phyloP scores from a whole-genome alignment of 2,113 vertebrate species.

The Cnemophilus loriae region DNA sequence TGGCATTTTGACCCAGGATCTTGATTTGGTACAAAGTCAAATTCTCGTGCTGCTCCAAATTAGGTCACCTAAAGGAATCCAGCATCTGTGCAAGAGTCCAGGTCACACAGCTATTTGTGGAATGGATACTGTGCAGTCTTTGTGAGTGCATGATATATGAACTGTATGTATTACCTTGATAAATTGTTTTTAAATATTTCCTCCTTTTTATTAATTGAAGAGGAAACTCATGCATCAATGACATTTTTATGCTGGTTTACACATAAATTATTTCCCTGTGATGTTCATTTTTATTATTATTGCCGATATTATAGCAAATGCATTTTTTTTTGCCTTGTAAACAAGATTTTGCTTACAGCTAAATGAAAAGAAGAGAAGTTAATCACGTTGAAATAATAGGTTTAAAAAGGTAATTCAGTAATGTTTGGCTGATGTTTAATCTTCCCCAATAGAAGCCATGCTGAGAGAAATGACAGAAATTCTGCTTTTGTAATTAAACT shows the following conservation, averaged over 20 bases:
- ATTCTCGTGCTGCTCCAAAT: slow-evolving; percentile 23
- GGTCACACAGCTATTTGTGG: slow-evolving; percentile 78
- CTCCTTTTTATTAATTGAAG: slow-evolving; percentile 98
- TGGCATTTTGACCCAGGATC: background rate
- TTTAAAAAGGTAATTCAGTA: slow-evolving; percentile 84
- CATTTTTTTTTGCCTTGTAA: slow-evolving; percentile 77
- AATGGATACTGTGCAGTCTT: slow-evolving; percentile 84
- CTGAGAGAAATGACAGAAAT: slow-evolving; percentile 76
- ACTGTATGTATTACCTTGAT: slow-evolving; percentile 88
- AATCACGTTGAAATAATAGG: slow-evolving; percentile 83
- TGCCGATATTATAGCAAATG: slow-evolving; percentile 77
- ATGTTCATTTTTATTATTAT: slow-evolving; percentile 84
- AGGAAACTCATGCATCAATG: slow-evolving; percentile 97
- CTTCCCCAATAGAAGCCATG: slow-evolving; percentile 72
- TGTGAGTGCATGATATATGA: slow-evolving; percentile 93
- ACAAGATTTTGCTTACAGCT: slow-evolving; percentile 83
- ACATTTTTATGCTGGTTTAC: slow-evolving; percentile 85
- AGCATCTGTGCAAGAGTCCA: slow-evolving; percentile 48
- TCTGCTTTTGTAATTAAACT: slow-evolving; percentile 79
- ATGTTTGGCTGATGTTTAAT: slow-evolving; percentile 78
- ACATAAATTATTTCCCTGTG: slow-evolving; percentile 91
- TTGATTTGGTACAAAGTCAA: background rate
- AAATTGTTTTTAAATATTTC: slow-evolving; percentile 97
- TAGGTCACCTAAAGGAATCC: slow-evolving; percentile 60
- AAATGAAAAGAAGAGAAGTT: slow-evolving; percentile 82